Evolutionary conservation across 2,888 invertebrate genomes (phyloP), one percentile per base, ranked within the genome.

Genomic region (Diarsia rubi): DNA sequence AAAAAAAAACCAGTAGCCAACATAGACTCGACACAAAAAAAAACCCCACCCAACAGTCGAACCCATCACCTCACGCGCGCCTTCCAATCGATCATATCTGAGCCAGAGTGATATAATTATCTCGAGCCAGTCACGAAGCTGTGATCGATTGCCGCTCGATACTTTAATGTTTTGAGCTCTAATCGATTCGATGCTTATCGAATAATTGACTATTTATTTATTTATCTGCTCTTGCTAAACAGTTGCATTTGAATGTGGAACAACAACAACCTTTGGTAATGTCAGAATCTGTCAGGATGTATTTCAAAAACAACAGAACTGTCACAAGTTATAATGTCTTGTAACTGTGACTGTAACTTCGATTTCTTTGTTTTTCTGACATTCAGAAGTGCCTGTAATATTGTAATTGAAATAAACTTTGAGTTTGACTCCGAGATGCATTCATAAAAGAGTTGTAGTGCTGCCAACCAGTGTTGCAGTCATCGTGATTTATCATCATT

Each of bases 71-170:
- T 57, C 24, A 12, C 45, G 63, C 42, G 54, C 37, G 9, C 21
- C 16, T 27, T n/a, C 27, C 64, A 44, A 87, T 85, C 77, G 68
- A 85, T 86, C 85, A 82, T 76, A 82, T 70, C 79, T n/a, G 57
- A 54, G 54, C 63, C 44, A n/a, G 62, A 75, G 73, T 81, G 86
- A 86, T 87, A 85, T 83, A 83, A 86, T 86, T 87, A 86, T 86
- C 88, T 76, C 16, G 60, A 57, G 82, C 8, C 69, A 67, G 83
- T 86, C 88, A 83, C 81, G 75, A 81, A 37, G 14, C 11, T 27
- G 27, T 87, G 81, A 86, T 86, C 65, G 86, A 87, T 87, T n/a
- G 63, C 62, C 49, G 21, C 70, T 77, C 79, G 75, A 76, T 75
- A 69, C 74, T 42, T 78, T 83, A 78, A 78, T 85, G 72, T 76